These are phyloP conservation scores for Saturnia pavonia DNA, from an alignment of 2,888 invertebrate genomes.

Conservation along the genomic window DNA sequence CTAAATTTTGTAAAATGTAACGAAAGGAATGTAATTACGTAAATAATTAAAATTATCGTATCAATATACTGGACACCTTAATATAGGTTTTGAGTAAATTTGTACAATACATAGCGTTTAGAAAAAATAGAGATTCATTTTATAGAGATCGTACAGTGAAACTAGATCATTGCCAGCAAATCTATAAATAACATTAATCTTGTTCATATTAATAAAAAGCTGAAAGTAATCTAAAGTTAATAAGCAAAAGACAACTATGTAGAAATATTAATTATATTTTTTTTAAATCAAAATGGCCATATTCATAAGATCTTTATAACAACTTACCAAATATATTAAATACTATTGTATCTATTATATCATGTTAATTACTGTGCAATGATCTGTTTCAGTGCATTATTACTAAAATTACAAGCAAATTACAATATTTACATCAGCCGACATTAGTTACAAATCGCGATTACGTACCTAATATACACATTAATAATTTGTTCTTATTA, in stretches of 20 bases:
- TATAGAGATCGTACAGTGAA: conserved; percentile 79
- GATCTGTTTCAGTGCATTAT: conserved; percentile 77
- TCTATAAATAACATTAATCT: not conserved
- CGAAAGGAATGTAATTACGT: conserved; percentile 37
- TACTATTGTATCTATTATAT: conserved; percentile 19
- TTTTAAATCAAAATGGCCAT: conserved; percentile 3
- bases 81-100: conserved; percentile 73
- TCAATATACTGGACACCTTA: conserved; percentile 72
- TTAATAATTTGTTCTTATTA: conserved; percentile 53
- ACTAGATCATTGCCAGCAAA: conserved; percentile 71
- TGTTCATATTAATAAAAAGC: not conserved
- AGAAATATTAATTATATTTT: not conserved
- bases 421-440: conserved; percentile 78
- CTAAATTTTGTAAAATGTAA: not conserved
- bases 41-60: conserved; percentile 46
- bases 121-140: conserved; percentile 81
- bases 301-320: conserved; percentile 9
- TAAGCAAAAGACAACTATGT: conserved; percentile 7
- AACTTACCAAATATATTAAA: not conserved
- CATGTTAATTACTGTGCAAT: conserved; percentile 57
- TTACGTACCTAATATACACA: conserved; percentile 64
- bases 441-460: conserved; percentile 53
- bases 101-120: conserved; percentile 80
- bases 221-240: conserved; percentile 5
- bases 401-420: conserved; percentile 75